phyloP scores from a whole-genome alignment of 1,140 invertebrate species.

The Delia radicum region DNA sequence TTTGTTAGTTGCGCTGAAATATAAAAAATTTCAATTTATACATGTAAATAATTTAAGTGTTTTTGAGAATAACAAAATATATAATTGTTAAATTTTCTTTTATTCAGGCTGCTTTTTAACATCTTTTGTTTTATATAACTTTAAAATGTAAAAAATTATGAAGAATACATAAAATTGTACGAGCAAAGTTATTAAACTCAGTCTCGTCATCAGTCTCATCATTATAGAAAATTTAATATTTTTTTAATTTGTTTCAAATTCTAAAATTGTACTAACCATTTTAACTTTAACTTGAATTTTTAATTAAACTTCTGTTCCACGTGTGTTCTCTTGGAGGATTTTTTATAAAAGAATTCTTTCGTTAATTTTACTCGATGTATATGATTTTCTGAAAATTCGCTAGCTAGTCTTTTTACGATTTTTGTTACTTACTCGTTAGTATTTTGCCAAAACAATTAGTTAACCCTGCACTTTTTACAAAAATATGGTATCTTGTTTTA shows the following conservation, averaged over 20 bases:
- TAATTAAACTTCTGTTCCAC: neutral
- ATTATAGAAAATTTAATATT: conserved; percentile 7
- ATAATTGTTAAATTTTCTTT: neutral
- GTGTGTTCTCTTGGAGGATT: neutral
- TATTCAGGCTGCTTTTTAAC: conserved; percentile 19
- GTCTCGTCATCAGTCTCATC: conserved; percentile 32
- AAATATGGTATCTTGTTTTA: too few species aligned
- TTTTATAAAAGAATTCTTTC: neutral
- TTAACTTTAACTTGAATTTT: neutral
- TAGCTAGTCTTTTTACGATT: neutral
- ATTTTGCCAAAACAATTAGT: too few species aligned
- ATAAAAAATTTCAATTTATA: too few species aligned
- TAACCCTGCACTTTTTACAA: too few species aligned
- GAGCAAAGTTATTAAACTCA: conserved; percentile 25
- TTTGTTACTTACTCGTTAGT: neutral
- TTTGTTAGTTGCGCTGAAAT: neutral
- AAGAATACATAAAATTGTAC: conserved; percentile 25
- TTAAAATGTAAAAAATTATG: conserved; percentile 1
- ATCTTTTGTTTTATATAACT: conserved; percentile 1
- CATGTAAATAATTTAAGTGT: too few species aligned
- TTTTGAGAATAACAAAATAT: too few species aligned
- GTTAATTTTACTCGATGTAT: neutral
- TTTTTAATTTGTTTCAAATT: neutral
- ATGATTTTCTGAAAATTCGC: neutral
- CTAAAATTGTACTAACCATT: neutral